These are phyloP conservation scores for Gambelia wislizenii DNA, from an alignment of 2,797 vertebrate genomes.

Conservation along the genomic window DNA sequence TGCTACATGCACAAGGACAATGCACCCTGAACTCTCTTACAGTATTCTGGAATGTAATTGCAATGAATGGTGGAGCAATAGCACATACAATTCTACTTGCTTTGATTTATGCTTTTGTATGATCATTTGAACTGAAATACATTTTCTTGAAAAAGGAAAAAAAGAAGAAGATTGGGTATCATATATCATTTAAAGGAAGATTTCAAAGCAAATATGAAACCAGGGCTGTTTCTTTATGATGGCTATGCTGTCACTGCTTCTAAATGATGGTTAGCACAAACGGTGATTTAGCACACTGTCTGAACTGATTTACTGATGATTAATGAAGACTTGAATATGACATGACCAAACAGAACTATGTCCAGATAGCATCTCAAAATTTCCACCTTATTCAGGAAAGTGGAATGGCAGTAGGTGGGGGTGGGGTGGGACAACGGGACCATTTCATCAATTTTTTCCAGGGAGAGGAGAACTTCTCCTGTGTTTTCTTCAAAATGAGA, in stretches of 20 bases:
- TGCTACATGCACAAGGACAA: conserved; percentile 46
- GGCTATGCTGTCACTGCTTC: not conserved
- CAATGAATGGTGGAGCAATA: conserved; percentile 73
- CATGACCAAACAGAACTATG: not conserved
- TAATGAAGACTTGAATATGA: not conserved
- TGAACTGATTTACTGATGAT: not conserved
- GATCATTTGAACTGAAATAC: conserved; percentile 83
- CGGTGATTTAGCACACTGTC: not conserved
- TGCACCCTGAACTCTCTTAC: conserved; percentile 43
- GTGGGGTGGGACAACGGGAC: not conserved
- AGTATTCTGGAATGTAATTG: conserved; percentile 76
- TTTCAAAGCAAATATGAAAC: not conserved
- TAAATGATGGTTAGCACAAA: not conserved
- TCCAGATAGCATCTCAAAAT: not conserved
- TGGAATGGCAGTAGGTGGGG: not conserved
- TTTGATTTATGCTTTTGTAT: conserved; percentile 83
- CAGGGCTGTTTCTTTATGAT: not conserved
- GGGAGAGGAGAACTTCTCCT: too few species aligned
- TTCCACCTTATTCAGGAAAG: not conserved
- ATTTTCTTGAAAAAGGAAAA: conserved; percentile 75
- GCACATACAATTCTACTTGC: conserved; percentile 80
- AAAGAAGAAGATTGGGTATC: not conserved
- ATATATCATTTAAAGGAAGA: not conserved
- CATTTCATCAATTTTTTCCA: not conserved
- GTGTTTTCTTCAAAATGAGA: not conserved